Evolutionary conservation across 2,888 invertebrate genomes (phyloP), one percentile per base, ranked within the genome.

Genomic region (Latrodectus elegans): DNA sequence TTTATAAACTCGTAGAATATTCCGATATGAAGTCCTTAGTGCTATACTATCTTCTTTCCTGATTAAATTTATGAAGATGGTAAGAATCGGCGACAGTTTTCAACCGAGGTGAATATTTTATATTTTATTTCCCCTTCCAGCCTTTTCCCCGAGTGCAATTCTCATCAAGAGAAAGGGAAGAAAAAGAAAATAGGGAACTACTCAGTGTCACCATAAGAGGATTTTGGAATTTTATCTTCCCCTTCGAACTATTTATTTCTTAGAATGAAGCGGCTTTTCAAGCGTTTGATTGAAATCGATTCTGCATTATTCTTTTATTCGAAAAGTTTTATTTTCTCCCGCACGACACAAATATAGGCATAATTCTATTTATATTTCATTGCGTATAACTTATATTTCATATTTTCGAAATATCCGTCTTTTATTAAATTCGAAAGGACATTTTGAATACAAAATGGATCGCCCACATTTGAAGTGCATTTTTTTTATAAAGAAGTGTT

Each of bases 21-120:
- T 81, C 38, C 73, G 81, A 81, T 81, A 73, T 67, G 65, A 81
- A 74, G 74, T 81, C 73, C 60, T 3, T 15, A 52, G 53, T 52
- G 65, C 17, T 81, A 22, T 80, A 72, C 49, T 17, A 64, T 49
- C 65, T 26, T 38, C 67, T 12, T 49, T 81, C 49, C 73, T 81
- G 81, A 81, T 81, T 81, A 81, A 81, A 81, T 81, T 81, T 81
- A 81, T 81, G 65, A 52, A 53, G 26, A 73, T 73, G 73, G 52
- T 26, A 67, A 55, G 55, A 81, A 73, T 12, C 38, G 73, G 64
- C 64, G 52, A 74, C 73, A 67, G 53, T 67, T 73, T 78, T 74
- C 67, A 52, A 51, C 52, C n/a, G 70, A 14, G 12, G 53, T 11
- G 38, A 64, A 72, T 71, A 73, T 53, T 79, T 81, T 73, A 73